Percentiles rank a stretch among this genome's conserved stretches.
phyloP scores from a whole-genome alignment of 2,113 vertebrate species.

The mouse (Mus musculus) region DNA sequence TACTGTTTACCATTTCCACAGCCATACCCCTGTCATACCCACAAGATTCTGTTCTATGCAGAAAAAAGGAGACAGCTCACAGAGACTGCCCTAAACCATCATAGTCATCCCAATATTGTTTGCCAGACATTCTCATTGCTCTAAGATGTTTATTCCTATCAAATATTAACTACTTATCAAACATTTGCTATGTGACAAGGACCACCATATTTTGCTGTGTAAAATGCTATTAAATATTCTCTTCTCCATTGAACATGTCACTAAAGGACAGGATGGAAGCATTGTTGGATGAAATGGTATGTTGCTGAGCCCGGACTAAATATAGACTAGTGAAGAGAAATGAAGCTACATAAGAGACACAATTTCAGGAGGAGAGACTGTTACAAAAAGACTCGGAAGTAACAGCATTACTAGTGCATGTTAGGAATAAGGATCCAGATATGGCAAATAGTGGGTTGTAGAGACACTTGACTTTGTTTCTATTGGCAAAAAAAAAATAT shows the following conservation, averaged over 20 bases:
- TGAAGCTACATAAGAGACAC: neutral
- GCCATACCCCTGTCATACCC: neutral
- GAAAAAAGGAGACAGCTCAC: neutral
- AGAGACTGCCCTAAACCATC: neutral
- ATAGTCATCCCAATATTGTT: neutral
- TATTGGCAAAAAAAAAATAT: neutral
- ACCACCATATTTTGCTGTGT: neutral
- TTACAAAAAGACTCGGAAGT: neutral
- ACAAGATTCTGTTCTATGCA: neutral
- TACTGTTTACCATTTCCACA: neutral
- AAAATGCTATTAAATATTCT: neutral
- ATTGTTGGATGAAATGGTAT: neutral
- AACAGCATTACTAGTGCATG: neutral
- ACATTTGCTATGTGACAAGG: neutral
- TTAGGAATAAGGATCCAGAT: neutral
- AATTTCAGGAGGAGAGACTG: neutral
- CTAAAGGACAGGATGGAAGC: neutral
- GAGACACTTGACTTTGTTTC: neutral
- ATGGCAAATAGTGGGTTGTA: neutral
- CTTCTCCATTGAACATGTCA: neutral
- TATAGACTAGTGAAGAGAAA: neutral
- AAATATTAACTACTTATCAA: neutral
- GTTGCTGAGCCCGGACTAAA: neutral
- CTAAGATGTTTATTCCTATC: neutral
- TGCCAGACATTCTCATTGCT: neutral